Evolutionary conservation across 2,888 invertebrate species (phyloP).

Genomic region (Teleogryllus oceanicus): DNA sequence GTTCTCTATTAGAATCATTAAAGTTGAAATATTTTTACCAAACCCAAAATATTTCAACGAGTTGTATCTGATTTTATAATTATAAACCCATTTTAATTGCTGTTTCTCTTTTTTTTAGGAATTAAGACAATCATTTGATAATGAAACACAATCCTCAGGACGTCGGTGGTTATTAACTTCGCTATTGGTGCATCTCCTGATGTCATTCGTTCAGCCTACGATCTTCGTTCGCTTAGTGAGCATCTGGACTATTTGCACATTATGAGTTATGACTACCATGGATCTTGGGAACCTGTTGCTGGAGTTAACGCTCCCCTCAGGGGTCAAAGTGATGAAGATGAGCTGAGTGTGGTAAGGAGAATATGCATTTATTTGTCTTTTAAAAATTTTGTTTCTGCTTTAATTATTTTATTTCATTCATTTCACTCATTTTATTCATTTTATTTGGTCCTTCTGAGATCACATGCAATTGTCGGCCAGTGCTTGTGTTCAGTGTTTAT

Average conservation of each 20-base stretch:
- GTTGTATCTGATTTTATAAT: too few species aligned
- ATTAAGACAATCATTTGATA: conserved; percentile 65
- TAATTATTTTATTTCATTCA: too few species aligned
- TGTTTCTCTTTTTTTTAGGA: conserved; percentile 53
- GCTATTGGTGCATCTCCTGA: conserved; percentile 75
- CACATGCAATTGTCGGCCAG: too few species aligned
- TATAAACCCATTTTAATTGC: conserved; percentile 12
- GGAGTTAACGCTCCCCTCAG: conserved; percentile 76
- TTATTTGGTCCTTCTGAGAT: too few species aligned
- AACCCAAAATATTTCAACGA: too few species aligned
- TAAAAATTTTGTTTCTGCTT: too few species aligned
- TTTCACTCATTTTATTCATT: too few species aligned
- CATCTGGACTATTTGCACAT: conserved; percentile 62
- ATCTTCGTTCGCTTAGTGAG: conserved; percentile 60
- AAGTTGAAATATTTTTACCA: too few species aligned
- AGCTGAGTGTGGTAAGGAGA: conserved; percentile 65
- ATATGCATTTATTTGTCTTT: neutral
- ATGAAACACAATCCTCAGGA: conserved; percentile 48
- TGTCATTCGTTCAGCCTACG: conserved; percentile 74
- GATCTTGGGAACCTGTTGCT: conserved; percentile 72
- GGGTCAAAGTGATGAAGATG: conserved; percentile 52
- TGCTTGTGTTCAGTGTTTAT: too few species aligned
- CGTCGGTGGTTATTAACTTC: conserved; percentile 64
- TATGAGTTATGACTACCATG: conserved; percentile 89
- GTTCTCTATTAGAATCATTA: too few species aligned